Evolutionary conservation across 2,113 vertebrate genomes (phyloP), one percentile per base, ranked within the genome.

Genomic region (Pteruthius melanotis): DNA sequence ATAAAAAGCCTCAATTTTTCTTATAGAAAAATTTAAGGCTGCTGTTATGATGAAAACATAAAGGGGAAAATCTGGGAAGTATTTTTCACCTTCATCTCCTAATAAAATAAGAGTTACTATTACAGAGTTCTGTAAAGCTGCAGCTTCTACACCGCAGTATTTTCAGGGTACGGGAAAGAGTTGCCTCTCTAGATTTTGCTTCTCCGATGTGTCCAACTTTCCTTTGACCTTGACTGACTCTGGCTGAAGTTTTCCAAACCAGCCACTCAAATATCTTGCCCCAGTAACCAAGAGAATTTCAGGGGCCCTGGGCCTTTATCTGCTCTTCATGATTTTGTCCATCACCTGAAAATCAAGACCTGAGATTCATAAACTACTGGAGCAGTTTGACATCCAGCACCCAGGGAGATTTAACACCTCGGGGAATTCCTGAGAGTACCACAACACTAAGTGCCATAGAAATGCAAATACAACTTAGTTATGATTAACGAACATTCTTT

Each of bases 121-220:
- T 19, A 47, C 5, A 31, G 52, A 52, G 14, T 16, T 86, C 40
- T 53, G 22, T 22, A 1, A 65, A 71, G 31, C 56, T 39, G 31
- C 9, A 53, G 16, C 13, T 53, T 54, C 63, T 8, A 10, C 11
- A 3, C 5, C 0, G 2, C 26, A 28, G 17, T 40, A 71, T 63
- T 89, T 70, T 19, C 70, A 56, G 52, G 3, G 6, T 4, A 6
- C 6, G 20, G n/a, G 35, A 11, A 74, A 31, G 30, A 75, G 24
- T 0, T 66, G 42, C 45, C 42, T 30, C 39, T 42, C 60, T 2
- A 30, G 8, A 11, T 45, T 64, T 33, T 57, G 11, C 5, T 68
- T 54, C 85, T 39, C 21, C 6, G 45, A 65, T 2, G 4, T 13
- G 11, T 9, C 23, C 33, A 44, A 49, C 28, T 54, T 33, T 27